Evolutionary conservation across 2,113 vertebrate species (phyloP), one percentile per base, ranked within the genome.

Genomic region (Solea senegalensis): DNA sequence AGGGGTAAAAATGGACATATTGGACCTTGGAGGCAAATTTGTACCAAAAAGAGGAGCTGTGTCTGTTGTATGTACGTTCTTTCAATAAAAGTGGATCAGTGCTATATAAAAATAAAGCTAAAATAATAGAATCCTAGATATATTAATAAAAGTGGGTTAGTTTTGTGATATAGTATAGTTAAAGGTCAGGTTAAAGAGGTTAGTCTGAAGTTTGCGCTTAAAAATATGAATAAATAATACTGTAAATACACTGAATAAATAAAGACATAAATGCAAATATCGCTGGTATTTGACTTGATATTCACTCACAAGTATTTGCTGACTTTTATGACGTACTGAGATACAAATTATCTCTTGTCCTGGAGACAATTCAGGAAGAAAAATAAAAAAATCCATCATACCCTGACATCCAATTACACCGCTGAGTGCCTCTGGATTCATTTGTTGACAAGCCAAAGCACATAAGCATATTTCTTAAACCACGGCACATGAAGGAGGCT

Each of bases 351-450:
- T 63, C 51, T 28, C 10, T 64, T 45, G 0, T 66, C 56, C 70
- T n/a, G 14, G 26, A 78, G 63, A 82, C 41, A 61, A 65, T 73
- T 68, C 56, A 34, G 34, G 34, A 34, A 34, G 34, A 72, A 67
- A 74, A 34, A 21, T 21, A 21, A 59, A 62, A 9, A 51, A 45
- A 74, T 82, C 72, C 45, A 67, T 68, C 53, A 49, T 21, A 52
- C 5, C 1, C 48, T 28, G 9, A 75, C 56, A 82, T 58, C 64
- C 54, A 77, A 72, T 80, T 78, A 74, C 65, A 71, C 69, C 55
- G 58, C 49, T 65, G 64, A 61, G 65, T 71, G 80, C 63, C 50
- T 70, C 52, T 44, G 21, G 39, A 69, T 76, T 63, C 5, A 74
- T 65, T 73, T 7, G 13, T 34, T 58, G 11, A 75, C 43, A 53